These are phyloP conservation scores for Microtus agrestis DNA, from an alignment of 2,797 vertebrate genomes.

Conservation along the genomic window DNA sequence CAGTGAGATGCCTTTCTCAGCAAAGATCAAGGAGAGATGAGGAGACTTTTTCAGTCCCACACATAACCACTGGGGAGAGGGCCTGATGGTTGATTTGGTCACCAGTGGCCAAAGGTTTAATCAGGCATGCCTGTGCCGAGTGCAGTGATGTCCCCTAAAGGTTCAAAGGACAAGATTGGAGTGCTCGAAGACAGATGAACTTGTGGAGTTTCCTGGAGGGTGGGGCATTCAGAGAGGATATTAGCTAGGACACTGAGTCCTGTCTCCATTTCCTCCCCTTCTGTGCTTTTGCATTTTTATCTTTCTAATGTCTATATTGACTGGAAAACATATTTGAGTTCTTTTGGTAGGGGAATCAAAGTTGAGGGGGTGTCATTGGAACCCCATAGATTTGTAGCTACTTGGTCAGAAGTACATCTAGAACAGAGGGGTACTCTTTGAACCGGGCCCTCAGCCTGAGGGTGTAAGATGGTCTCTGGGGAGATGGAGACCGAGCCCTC, in stretches of 20 bases:
- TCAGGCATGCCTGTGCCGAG: not conserved
- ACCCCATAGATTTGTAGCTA: no score
- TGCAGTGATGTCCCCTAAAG: not conserved
- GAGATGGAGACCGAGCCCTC: not conserved
- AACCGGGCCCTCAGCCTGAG: not conserved
- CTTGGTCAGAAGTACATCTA: not conserved
- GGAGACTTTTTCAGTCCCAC: not conserved
- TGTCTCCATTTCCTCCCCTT: accelerated
- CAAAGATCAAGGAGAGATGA: not conserved
- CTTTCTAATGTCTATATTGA: not conserved
- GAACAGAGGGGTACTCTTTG: not conserved
- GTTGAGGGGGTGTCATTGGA: not conserved
- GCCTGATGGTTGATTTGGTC: not conserved
- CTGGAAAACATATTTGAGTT: not conserved
- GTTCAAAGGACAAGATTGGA: not conserved
- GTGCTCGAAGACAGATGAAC: not conserved
- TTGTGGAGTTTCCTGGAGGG: not conserved
- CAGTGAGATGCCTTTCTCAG: not conserved
- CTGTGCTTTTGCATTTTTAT: not conserved
- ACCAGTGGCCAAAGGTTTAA: not conserved
- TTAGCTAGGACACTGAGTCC: no score
- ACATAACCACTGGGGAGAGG: not conserved
- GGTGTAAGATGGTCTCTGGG: accelerated
- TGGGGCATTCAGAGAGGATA: not conserved
- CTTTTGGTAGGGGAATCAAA: not conserved